phyloP scores from a whole-genome alignment of 2,113 vertebrate genomes.

The Cygnus buccinator region DNA sequence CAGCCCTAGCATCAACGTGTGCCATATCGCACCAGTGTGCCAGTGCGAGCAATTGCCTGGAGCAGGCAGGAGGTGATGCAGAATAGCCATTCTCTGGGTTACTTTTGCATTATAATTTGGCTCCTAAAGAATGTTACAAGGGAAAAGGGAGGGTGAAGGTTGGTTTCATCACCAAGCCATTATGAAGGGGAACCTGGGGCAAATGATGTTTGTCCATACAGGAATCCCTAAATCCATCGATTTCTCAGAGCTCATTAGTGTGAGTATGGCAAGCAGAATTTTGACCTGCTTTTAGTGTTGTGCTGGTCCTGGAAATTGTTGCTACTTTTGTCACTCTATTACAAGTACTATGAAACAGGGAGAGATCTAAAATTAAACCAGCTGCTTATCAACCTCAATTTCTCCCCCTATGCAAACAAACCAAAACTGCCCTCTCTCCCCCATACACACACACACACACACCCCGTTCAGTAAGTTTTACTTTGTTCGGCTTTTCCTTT shows the following conservation, averaged over 20 bases:
- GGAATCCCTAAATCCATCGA: background rate
- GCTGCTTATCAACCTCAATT: background rate
- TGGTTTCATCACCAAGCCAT: background rate
- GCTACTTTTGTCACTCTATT: background rate
- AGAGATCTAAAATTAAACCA: background rate
- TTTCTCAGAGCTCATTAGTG: background rate
- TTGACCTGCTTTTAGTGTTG: background rate
- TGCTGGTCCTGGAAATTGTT: background rate
- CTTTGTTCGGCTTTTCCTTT: slow-evolving; percentile 39
- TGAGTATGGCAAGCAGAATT: background rate
- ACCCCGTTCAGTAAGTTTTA: background rate
- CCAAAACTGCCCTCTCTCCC: background rate
- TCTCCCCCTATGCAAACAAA: background rate
- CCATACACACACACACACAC: too few relatives aligned
- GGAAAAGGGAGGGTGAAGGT: background rate
- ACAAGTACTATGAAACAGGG: background rate
- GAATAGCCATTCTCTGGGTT: background rate
- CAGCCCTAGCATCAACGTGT: background rate
- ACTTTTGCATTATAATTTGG: background rate
- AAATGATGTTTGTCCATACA: background rate
- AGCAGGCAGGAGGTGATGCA: background rate
- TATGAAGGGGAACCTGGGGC: background rate
- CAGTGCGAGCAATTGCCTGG: background rate
- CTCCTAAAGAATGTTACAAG: background rate
- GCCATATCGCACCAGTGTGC: background rate